A percentile compares a stretch with the other conserved stretches of the same genome.
These are phyloP conservation scores for Cartodere bifasciata DNA, from an alignment of 2,888 invertebrate species.

Conservation along the genomic window DNA sequence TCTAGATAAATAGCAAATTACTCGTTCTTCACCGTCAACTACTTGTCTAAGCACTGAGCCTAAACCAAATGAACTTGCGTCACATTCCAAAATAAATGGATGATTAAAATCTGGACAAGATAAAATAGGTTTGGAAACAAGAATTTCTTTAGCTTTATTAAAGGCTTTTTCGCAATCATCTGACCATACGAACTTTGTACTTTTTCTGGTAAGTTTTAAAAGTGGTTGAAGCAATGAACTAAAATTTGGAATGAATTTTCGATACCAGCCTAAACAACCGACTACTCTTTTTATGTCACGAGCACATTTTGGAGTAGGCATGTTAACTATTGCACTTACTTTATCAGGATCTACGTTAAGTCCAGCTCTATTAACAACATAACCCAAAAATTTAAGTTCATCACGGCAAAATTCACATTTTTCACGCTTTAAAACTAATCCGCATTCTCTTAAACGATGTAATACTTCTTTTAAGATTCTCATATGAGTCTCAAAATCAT, in stretches of 20 bases:
- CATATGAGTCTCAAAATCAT: conserved; percentile 7
- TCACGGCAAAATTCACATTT: conserved; percentile 10
- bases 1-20: conserved; percentile 6
- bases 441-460: conserved; percentile 7
- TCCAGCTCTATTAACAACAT: conserved; percentile 5
- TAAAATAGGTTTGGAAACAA: conserved; percentile 5
- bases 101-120: conserved; percentile 3
- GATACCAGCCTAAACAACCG: conserved; percentile 1
- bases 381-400: conserved; percentile 10
- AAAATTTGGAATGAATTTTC: conserved; percentile 2
- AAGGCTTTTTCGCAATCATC: conserved; percentile 6
- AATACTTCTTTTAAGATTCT: conserved; percentile 11
- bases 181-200: conserved; percentile 4
- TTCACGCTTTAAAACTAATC: conserved; percentile 8
- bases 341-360: conserved; percentile 1
- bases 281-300: conserved; percentile 1
- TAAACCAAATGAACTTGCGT: conserved; percentile 3
- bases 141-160: conserved; percentile 1
- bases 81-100: conserved; percentile 5
- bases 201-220: background rate
- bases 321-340: conserved; percentile 3
- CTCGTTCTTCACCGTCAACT: conserved; percentile 1
- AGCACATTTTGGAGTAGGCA: conserved; percentile 1
- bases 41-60: conserved; percentile 6
- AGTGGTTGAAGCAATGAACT: conserved; percentile 1